Percentiles rank a stretch among this genome's conserved stretches.
These are phyloP conservation scores for Fabriciana adippe DNA, from an alignment of 2,888 invertebrate species.

Conservation along the genomic window DNA sequence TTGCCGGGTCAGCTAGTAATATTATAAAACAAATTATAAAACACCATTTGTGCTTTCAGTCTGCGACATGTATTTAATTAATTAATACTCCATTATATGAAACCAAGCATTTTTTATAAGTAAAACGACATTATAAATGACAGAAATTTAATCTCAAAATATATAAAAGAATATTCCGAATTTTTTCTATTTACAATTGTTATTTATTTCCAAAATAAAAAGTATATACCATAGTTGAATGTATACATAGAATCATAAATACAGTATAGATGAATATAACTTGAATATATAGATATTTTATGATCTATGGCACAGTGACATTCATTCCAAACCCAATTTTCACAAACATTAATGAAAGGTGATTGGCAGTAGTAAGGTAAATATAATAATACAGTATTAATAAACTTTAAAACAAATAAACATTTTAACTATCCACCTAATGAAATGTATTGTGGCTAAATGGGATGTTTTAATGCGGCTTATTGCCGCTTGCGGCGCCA, in stretches of 20 bases:
- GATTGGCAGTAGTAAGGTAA: slow-evolving; percentile 59
- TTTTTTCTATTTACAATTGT: slow-evolving; percentile 56
- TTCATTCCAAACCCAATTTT: slow-evolving; percentile 38
- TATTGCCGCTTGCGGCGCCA: no score
- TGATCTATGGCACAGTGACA: slow-evolving; percentile 66
- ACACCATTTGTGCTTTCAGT: not conserved
- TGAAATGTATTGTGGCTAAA: not conserved
- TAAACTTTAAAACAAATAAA: slow-evolving; percentile 30
- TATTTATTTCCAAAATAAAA: slow-evolving; percentile 44
- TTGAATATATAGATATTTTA: slow-evolving; percentile 29
- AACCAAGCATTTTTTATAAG: slow-evolving; percentile 33
- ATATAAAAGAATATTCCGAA: slow-evolving; percentile 70
- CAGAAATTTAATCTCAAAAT: slow-evolving; percentile 74
- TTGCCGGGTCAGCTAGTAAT: no score
- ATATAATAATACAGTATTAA: slow-evolving; percentile 23
- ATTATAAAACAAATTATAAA: no score
- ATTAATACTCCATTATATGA: not conserved
- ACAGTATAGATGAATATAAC: slow-evolving; percentile 27
- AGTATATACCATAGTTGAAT: slow-evolving; percentile 30
- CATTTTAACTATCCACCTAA: slow-evolving; percentile 9
- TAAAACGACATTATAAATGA: slow-evolving; percentile 56
- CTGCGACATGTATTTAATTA: not conserved
- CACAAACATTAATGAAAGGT: slow-evolving; percentile 33
- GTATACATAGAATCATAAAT: slow-evolving; percentile 26
- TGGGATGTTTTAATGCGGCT: not conserved